Percentiles rank a stretch among this genome's conserved stretches.
These are phyloP conservation scores for Aegotheles bennettii DNA, from an alignment of 2,113 vertebrate species.

Conservation along the genomic window DNA sequence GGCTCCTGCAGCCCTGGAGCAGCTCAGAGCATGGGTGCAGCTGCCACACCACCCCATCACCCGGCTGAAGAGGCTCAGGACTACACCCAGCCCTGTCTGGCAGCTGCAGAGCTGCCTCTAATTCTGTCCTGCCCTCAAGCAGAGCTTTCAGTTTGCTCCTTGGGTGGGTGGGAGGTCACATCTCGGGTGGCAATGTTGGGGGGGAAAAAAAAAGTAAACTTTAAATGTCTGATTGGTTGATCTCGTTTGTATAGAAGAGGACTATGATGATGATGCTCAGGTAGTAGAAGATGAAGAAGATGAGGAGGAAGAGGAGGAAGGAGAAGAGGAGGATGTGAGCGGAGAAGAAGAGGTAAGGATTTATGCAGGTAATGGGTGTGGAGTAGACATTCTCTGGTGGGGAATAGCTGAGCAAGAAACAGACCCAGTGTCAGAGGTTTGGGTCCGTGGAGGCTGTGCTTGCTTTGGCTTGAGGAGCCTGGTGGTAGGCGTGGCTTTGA, in stretches of 20 bases:
- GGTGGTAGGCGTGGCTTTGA: neutral
- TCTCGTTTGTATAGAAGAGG: slow-evolving; percentile 77
- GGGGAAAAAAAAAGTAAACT: neutral
- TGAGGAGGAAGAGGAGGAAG: slow-evolving; percentile 88
- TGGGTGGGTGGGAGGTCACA: fast-evolving
- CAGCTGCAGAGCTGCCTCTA: neutral
- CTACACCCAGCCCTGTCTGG: fast-evolving
- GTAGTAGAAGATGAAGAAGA: slow-evolving; percentile 91
- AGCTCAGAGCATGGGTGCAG: neutral
- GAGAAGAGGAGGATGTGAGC: slow-evolving; percentile 87
- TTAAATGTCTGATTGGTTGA: neutral
- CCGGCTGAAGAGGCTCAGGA: neutral
- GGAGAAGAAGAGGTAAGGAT: slow-evolving; percentile 78
- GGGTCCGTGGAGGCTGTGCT: fast-evolving
- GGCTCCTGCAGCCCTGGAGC: neutral
- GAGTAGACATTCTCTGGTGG: neutral
- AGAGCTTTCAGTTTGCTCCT: neutral
- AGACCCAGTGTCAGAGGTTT: neutral
- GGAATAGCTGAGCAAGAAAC: neutral
- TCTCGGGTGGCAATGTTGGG: neutral
- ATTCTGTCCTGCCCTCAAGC: neutral
- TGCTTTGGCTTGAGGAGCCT: neutral
- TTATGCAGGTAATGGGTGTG: neutral
- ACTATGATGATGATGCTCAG: slow-evolving; percentile 88
- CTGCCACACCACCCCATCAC: neutral